Percentiles rank a stretch among this genome's conserved stretches.
Conservation (phyloP, 2,888 invertebrate genomes). For the Cheiracanthium punctorium region DNA sequence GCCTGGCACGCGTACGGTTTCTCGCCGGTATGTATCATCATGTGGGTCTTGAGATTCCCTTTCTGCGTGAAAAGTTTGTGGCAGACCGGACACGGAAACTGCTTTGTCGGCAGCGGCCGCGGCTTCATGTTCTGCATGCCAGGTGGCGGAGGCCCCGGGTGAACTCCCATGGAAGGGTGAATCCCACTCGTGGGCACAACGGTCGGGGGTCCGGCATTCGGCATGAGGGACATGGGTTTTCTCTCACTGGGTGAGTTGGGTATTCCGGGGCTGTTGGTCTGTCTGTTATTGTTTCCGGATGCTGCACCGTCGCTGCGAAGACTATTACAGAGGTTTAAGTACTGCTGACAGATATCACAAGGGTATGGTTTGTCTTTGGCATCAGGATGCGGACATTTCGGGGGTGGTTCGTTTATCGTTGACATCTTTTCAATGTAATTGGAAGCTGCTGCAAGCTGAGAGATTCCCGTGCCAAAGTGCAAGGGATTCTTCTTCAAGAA, state of each 20-base stretch:
- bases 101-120: conserved; percentile 60
- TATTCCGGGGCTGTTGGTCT: conserved; percentile 53
- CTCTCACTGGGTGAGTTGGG: conserved; percentile 58
- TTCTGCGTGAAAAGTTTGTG: conserved; percentile 73
- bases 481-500: conserved; percentile 72
- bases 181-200: conserved; percentile 47
- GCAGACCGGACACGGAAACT: conserved; percentile 72
- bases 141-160: conserved; percentile 40
- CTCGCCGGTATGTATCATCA: conserved; percentile 73
- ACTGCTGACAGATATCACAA: conserved; percentile 72
- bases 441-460: conserved; percentile 72
- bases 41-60: conserved; percentile 73
- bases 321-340: conserved; percentile 61
- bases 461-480: conserved; percentile 72
- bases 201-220: conserved; percentile 33
- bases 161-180: conserved; percentile 48
- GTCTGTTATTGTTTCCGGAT: conserved; percentile 26
- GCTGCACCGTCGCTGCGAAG: conserved; percentile 53
- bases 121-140: conserved; percentile 50
- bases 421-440: conserved; percentile 73
- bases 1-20: conserved; percentile 73
- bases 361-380: conserved; percentile 71
- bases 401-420: conserved; percentile 67
- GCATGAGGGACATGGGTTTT: conserved; percentile 66
- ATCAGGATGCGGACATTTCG: conserved; percentile 72